phyloP scores from a whole-genome alignment of 2,113 vertebrate species.

The Ciconia maguari region DNA sequence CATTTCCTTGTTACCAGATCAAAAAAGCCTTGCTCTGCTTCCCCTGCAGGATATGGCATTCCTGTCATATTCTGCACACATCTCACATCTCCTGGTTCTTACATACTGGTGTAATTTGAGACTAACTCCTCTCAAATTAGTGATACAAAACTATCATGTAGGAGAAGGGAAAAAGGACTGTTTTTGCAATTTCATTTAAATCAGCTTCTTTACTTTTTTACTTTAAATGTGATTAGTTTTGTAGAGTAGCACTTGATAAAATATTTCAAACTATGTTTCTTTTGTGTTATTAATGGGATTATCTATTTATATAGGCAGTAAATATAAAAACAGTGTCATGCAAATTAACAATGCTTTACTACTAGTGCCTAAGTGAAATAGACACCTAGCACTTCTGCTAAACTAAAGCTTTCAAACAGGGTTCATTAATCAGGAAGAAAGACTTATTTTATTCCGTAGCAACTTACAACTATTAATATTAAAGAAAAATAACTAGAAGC shows the following conservation, averaged over 20 bases:
- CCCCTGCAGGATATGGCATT: not conserved
- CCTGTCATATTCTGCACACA: not conserved
- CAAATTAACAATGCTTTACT: not conserved
- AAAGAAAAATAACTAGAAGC: not conserved
- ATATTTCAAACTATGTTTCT: not conserved
- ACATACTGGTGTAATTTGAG: not conserved
- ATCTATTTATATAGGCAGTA: not conserved
- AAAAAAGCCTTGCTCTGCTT: not conserved
- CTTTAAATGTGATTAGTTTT: not conserved
- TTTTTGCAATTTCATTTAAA: not conserved
- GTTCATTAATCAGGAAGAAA: not conserved
- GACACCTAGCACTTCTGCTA: not conserved
- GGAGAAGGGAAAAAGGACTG: not conserved
- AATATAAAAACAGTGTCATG: not conserved
- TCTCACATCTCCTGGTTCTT: not conserved
- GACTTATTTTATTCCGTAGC: not conserved
- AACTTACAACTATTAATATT: not conserved
- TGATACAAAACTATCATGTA: not conserved
- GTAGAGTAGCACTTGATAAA: not conserved
- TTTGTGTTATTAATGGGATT: not conserved
- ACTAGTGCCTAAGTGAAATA: not conserved
- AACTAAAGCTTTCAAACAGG: not conserved
- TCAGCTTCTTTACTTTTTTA: not conserved
- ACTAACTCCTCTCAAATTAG: not conserved
- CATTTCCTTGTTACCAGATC: not conserved